Percentiles rank a stretch among this genome's conserved stretches.
These are phyloP conservation scores for Ostrea edulis DNA, from an alignment of 1,140 invertebrate species.

Conservation along the genomic window DNA sequence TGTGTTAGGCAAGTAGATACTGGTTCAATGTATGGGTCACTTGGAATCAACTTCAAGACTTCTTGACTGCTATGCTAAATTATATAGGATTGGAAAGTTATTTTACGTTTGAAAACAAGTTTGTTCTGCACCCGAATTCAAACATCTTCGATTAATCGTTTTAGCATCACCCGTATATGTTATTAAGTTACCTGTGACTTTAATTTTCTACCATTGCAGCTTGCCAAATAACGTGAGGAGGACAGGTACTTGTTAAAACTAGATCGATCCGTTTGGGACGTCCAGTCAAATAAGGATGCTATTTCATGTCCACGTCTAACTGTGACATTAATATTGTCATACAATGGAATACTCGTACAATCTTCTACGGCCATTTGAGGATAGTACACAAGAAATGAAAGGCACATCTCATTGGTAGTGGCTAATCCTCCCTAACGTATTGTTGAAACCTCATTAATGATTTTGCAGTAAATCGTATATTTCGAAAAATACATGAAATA, in stretches of 20 bases:
- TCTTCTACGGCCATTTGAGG: slow-evolving; percentile 27
- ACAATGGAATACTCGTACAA: not conserved
- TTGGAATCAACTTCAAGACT: not conserved
- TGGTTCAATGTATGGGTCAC: not conserved
- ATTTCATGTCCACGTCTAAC: not conserved
- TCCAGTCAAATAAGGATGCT: not conserved
- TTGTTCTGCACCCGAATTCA: no score
- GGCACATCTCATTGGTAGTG: slow-evolving; percentile 41
- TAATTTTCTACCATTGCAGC: not conserved
- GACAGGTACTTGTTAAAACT: not conserved
- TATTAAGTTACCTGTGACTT: not conserved
- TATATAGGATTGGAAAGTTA: no score
- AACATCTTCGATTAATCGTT: no score
- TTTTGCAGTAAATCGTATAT: no score
- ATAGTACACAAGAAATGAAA: slow-evolving; percentile 41
- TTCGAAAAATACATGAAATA: no score
- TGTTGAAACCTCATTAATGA: no score
- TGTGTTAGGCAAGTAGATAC: not conserved
- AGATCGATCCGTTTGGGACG: not conserved
- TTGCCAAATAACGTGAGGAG: not conserved
- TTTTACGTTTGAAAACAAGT: no score
- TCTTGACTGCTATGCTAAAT: not conserved
- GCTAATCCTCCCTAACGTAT: slow-evolving; percentile 41
- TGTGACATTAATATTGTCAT: not conserved
- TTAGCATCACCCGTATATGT: no score